These are phyloP conservation scores for Pristis pectinata DNA, from an alignment of 2,797 vertebrate species.

Conservation along the genomic window DNA sequence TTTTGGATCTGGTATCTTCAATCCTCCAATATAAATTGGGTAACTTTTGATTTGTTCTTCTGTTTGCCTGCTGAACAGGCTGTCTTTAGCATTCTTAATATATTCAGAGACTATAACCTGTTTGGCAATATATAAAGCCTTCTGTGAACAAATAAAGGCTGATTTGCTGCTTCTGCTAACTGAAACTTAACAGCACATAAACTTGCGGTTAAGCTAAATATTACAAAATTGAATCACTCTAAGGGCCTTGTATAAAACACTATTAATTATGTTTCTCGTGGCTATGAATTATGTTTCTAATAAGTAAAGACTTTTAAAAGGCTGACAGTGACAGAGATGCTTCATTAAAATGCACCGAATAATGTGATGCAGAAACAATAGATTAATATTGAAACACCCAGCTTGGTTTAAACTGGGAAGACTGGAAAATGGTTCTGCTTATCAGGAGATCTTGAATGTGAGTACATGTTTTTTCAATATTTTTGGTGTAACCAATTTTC, in stretches of 20 bases:
- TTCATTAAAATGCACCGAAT: neutral
- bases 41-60: neutral
- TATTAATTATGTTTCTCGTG: neutral
- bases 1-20: neutral
- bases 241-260: neutral
- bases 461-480: neutral
- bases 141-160: neutral
- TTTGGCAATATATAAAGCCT: neutral
- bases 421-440: neutral
- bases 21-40: neutral
- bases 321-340: neutral
- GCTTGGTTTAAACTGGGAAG: neutral
- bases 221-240: neutral
- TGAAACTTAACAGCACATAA: neutral
- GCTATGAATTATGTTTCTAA: neutral
- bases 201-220: neutral
- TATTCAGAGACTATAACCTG: neutral
- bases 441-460: neutral
- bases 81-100: neutral
- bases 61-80: neutral
- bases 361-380: neutral
- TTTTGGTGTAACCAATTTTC: neutral
- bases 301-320: neutral
- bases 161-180: neutral
- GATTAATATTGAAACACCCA: neutral